Base-by-base conservation (phyloP, 2,888 invertebrate genomes). In the Eilema depressum region DNA sequence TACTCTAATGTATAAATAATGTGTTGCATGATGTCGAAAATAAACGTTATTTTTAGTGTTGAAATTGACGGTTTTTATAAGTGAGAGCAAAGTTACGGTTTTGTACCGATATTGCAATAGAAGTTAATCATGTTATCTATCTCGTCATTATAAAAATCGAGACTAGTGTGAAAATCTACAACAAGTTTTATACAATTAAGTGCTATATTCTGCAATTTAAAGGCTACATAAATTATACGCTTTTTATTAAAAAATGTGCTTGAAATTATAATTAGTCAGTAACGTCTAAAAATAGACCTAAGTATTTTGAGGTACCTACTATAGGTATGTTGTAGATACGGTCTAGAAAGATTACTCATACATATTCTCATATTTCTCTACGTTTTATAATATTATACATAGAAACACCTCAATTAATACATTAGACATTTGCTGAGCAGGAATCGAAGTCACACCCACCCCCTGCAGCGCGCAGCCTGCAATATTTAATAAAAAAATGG, bases 1-100 rank as follows among this genome's bases (percentile, higher is more conserved):
- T n/a, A 61, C 30, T n/a, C 10, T 61, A 61, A 33, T 61, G 30
- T 33, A 30, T 20, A 61, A 61, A 61, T 61, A 61, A 61, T 61
- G 30, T 30, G n/a, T 30, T 30, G 30, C n/a, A n/a, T 61, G 7
- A 33, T 61, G 61, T 33, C 11, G 61, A 30, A 61, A 61, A 23
- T 30, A 60, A 60, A n/a, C 28, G 60, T 30, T n/a, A 11, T 33
- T 53, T 7, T 30, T 61, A 33, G n/a, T 61, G 28, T 61, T n/a
- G 20, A 30, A 33, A 61, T 61, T 30, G 11, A 11, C 30, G 28
- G 28, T 61, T 61, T 61, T 61, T 30, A 61, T 33, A 28, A 61
- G 30, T 61, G 30, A 61, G n/a, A 20, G 30, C 30, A 3, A 10
- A 28, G 20, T 28, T 61, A 26, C 28, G 25, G 60, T 26, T 60